A percentile compares a stretch with the other conserved stretches of the same genome.
phyloP scores from a whole-genome alignment of 2,888 invertebrate species.

The Automeris io region DNA sequence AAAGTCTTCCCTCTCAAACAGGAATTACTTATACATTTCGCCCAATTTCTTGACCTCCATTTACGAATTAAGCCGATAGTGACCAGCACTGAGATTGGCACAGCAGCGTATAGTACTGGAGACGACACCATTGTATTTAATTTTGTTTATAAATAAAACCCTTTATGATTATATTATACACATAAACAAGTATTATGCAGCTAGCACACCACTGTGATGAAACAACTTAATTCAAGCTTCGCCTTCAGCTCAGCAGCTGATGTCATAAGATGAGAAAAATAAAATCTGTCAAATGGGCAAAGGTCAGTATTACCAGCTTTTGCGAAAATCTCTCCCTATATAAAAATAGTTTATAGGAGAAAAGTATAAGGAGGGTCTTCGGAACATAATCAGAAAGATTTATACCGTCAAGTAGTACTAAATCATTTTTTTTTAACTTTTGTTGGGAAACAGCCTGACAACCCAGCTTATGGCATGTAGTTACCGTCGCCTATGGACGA shows the following conservation, averaged over 20 bases:
- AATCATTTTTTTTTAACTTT: too few species aligned
- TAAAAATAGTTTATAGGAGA: too few species aligned
- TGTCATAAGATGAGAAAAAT: constrained; percentile 40
- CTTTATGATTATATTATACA: constrained; percentile 2
- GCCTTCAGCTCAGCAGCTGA: constrained; percentile 15
- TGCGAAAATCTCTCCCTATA: too few species aligned
- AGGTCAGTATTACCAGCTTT: too few species aligned
- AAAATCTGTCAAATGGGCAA: constrained; percentile 39
- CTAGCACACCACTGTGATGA: constrained; percentile 1
- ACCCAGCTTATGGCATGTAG: too few species aligned
- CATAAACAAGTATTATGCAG: background rate
- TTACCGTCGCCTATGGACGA: too few species aligned
- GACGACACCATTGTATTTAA: constrained; percentile 42
- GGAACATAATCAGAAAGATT: too few species aligned
- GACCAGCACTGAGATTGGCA: constrained; percentile 59
- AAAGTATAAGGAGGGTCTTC: too few species aligned
- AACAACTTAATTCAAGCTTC: background rate
- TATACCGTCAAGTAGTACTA: too few species aligned
- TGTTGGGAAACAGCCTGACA: too few species aligned
- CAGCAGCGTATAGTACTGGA: constrained; percentile 51
- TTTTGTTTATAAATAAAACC: background rate
- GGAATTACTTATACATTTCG: constrained; percentile 56
- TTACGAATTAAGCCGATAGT: constrained; percentile 59
- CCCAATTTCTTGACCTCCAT: constrained; percentile 63
- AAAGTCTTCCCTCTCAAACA: constrained; percentile 82